Base-by-base conservation (phyloP, 1,140 invertebrate species). In the Lepidostoma basale region DNA sequence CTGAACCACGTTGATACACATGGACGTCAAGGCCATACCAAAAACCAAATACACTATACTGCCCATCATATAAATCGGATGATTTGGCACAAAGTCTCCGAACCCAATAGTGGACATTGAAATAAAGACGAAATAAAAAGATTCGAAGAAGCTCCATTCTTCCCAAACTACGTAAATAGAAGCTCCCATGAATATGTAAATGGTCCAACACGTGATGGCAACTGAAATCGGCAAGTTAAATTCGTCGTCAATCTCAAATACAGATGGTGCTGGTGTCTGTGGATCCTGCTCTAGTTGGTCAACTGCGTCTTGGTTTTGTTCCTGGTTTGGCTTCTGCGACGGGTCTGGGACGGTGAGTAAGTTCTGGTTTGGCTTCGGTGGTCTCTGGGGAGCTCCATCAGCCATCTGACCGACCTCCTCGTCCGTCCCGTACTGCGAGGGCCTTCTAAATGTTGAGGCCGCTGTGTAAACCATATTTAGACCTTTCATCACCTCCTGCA, bases 1-100 rank as follows among this genome's bases (percentile, higher is more conserved):
- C 83, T 97, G 95, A 40, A 98, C 94, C 23, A 98, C 93, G 76
- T 98, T 98, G 76, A 99, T 97, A 80, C 95, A 97, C 92, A 98
- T 97, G 73, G 94, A 96, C 28, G 96, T 97, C 6, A 98, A 83
- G 0, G 97, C 93, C 54, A 98, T 82, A 45, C 97, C 97, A 74
- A 98, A 96, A 4, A 98, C 89, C 25, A 98, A 81, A 77, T 98
- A 98, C 18, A 97, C 86, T 72, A 97, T 97, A 12, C 95, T 94
- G 54, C 89, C 86, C 87, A 97, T 93, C 90, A 98, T 96, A 73
- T 90, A 96, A 76, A 94, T 88, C 9, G 94, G 93, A 83, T 96
- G 89, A 76, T 88, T 83, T 3, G 95, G 95, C 3, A 96, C 92
- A 69, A 91, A 87, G 81, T 98, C 96, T 40, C 96, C 96, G 74